Evolutionary conservation across 1,140 invertebrate species (phyloP), one percentile per base, ranked within the genome.

Genomic region (Globodera ellingtonae): DNA sequence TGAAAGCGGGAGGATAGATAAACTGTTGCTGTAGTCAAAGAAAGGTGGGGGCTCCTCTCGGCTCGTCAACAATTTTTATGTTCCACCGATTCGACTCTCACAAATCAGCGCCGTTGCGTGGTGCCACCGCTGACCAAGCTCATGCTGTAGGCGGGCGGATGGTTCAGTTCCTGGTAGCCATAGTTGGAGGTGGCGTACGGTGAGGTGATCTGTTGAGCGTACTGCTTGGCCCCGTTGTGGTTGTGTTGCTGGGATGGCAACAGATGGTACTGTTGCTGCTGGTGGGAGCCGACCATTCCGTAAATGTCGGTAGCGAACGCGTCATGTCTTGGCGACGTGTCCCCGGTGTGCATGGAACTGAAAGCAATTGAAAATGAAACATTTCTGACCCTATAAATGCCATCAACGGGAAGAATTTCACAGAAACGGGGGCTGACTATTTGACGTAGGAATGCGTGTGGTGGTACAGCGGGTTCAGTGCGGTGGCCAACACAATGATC

Each of bases 131-230:
- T 13, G n/a, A 70, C 24, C 35, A 70, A 5, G 24, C 67, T 62
- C 56, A 62, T 62, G n/a, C 67, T 70, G 67, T 82, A 85, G 62
- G 79, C 78, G 21, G 83, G 84, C 18, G 83, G 83, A 73, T 62
- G 56, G 10, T 85, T 84, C 35, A 83, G 66, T 50, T 85, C 83
- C 10, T 84, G 82, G 73, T 83, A 83, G 47, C 83, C 83, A 47
- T 83, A 86, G 62, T 85, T 83, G 67, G 47, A 47, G 35, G 83
- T 75, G 48, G 78, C 84, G 65, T 83, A 83, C 44, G 78, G 83
- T 8, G 78, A 74, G 18, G 69, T 79, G 50, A 78, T 81, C 62
- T 69, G 80, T 47, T 52, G 44, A 59, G 66, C 66, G 74, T 67
- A 72, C 44, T 48, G 35, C 59, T 73, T 71, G 75, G 52, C 65